Base-by-base conservation (phyloP, 1,140 invertebrate genomes). In the Paracyclopina nana region DNA sequence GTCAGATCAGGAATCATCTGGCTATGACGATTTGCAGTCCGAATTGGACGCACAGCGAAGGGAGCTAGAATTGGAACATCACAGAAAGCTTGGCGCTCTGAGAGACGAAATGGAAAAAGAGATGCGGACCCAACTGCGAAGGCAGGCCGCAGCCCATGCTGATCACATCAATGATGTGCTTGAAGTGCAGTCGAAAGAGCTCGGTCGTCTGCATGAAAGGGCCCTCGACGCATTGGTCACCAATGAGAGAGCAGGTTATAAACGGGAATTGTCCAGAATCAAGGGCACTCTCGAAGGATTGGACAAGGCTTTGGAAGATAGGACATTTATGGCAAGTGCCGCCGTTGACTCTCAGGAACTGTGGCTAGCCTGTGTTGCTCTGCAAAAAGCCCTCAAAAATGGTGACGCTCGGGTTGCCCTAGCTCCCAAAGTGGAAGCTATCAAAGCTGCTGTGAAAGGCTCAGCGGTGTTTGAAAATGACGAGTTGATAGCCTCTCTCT, bases 291-390 rank as follows among this genome's bases (percentile, higher is more conserved):
- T 92, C 45, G 74, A 76, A 53, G 88, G 84, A n/a, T 78, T 95
- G 54, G 82, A 92, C 64, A 69, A 22, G 49, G 54, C 58, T 53
- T 58, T 73, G 70, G 28, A 60, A 86, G 83, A 71, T 40, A 74
- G 84, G 28, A 75, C 81, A 34, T 76, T 78, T 20, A 72, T 77
- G 24, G 88, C 94, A 57, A 77, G 76, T 58, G 72, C 75, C 53
- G 77, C 79, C 0, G 75, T 78, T 50, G 74, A 82, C 55, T 78
- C 84, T 4, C 85, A 91, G 62, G 73, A 82, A 27, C 70, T 94
- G 55, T 96, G 90, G 91, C 74, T 83, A 50, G 81, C 88, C 8
- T 90, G 83, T 61, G 82, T 91, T 60, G 75, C 82, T 14, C 66
- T 95, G 26, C 72, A 79, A 57, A 69, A 77, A 40, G 76, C 80